phyloP scores from a whole-genome alignment of 2,797 vertebrate species.

The Nasua narica region DNA sequence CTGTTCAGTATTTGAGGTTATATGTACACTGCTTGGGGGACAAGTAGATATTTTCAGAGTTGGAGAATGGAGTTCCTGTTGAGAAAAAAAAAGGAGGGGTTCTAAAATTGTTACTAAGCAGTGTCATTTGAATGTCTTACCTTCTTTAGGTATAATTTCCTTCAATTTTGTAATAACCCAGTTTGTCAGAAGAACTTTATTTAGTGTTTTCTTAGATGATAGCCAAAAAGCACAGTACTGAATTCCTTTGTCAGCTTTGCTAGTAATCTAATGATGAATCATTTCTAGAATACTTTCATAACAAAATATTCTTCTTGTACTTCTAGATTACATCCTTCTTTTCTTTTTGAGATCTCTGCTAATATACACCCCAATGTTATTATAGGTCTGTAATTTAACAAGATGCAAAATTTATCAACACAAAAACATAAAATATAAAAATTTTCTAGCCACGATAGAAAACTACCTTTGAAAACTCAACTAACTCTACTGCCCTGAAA shows the following conservation, averaged over 20 bases:
- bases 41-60: slow-evolving; percentile 70
- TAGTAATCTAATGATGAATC: slow-evolving; percentile 26
- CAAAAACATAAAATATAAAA: slow-evolving; percentile 19
- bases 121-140: neutral
- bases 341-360: slow-evolving; percentile 9
- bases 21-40: slow-evolving; percentile 56
- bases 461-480: neutral
- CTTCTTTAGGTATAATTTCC: neutral
- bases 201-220: neutral
- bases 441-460: neutral
- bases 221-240: neutral
- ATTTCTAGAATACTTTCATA: neutral
- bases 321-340: neutral
- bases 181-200: neutral
- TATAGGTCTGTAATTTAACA: neutral
- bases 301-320: neutral
- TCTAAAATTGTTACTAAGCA: slow-evolving; percentile 26
- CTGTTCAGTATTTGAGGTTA: slow-evolving; percentile 68
- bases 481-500: neutral
- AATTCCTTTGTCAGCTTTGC: slow-evolving; percentile 5
- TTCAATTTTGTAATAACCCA: slow-evolving; percentile 41
- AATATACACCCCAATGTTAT: neutral
- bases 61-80: slow-evolving; percentile 75
- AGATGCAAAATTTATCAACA: neutral
- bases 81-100: slow-evolving; percentile 6